Evolutionary conservation across 1,140 invertebrate genomes (phyloP), one percentile per base, ranked within the genome.

Genomic region (Dolichoris vasculosae): DNA sequence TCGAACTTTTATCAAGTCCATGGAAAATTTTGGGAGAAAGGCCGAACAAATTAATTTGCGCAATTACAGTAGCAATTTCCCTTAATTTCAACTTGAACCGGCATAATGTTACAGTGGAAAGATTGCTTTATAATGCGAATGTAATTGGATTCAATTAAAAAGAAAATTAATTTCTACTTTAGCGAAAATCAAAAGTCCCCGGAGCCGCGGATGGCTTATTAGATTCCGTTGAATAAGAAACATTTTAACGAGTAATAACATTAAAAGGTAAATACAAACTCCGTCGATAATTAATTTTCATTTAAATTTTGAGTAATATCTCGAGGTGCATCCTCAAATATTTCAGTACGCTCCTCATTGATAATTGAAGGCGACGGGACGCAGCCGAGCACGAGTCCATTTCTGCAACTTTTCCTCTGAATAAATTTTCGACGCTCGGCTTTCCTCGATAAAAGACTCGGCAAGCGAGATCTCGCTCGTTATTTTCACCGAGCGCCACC

Each of bases 121-220:
- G 71, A 48, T 48, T 75, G 43, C 38, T 43, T 48, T 77, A 77
- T 77, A 77, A 77, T 35, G 48, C 30, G 15, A 48, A 51, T 51
- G 43, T 77, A 77, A 77, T 77, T 77, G 46, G 51, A 51, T 77
- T 51, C 30, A 77, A 77, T 51, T 77, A 77, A 77, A 55, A 77
- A 35, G 43, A 77, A 35, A 77, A 55, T 77, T 32, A 77, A 77
- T 48, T 77, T 48, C 71, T 11, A 23, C 76, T 78, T 51, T 78
- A 38, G 1, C 8, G n/a, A n/a, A n/a, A 48, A 78, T 35, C 7
- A 78, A 55, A 38, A 77, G 2, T 35, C 48, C 20, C 30, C 23
- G 8, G 48, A n/a, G 7, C 3, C 4, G 20, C 0, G 2, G 2
- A 1, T 13, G 35, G 67, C 67, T 2, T 67, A 30, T 67, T n/a